Base-by-base conservation (phyloP, 2,113 vertebrate species). In the Rhabdornis inornatus region DNA sequence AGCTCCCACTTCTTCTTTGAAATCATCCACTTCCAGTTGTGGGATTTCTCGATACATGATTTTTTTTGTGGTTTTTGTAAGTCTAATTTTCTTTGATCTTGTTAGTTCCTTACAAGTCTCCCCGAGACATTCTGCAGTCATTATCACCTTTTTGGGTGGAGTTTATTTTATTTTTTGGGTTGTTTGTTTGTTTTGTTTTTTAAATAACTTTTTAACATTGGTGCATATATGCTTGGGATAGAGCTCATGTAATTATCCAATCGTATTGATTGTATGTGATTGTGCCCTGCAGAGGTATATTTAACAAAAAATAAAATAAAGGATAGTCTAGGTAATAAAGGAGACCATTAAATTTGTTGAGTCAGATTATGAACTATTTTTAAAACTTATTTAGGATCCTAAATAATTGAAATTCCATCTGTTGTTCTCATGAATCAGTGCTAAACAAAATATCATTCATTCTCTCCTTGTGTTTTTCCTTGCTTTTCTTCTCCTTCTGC, bases 201-300 rank as follows among this genome's bases (percentile, higher is more conserved):
- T 72, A 89, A 97, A 92, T 97, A 98, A 98, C 96, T 98, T 98
- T 98, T 98, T 98, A 98, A 98, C 97, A 97, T 98, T 97, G 97
- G 96, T 98, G 97, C 97, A 96, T 98, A 97, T 98, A 98, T 98
- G 98, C 98, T 98, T 98, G 98, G 97, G 97, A 98, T 98, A 98
- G 97, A 98, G 98, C 98, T 98, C 97, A 94, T 98, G 96, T 98
- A 98, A 98, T 98, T 98, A 98, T 97, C 98, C 98, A 98, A 98
- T 98, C 98, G 98, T 98, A 98, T 98, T 98, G 98, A 98, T 98
- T 98, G 98, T 98, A 97, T 98, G 98, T 98, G 98, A 98, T 98
- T 98, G 98, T 98, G 98, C 98, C 98, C 98, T 98, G 97, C 97
- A 95, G 98, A 98, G 98, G 98, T 98, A 98, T 98, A 98, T 97